A percentile compares a stretch with the other conserved stretches of the same genome.
phyloP scores from a whole-genome alignment of 92 coral and sea anemone species.

The Virgularia gustaviana region DNA sequence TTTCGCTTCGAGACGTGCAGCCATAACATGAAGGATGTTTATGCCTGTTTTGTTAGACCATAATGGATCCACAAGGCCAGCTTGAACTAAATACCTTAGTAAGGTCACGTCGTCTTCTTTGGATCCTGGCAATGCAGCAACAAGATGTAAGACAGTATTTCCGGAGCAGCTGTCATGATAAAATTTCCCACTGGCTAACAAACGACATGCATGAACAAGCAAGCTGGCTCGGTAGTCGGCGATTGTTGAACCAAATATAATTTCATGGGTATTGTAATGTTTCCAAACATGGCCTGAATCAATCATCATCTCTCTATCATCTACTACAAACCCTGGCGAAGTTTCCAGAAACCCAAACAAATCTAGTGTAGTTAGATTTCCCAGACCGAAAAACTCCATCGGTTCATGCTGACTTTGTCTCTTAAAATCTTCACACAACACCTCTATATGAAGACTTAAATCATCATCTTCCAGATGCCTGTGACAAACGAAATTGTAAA shows the following conservation, averaged over 20 bases:
- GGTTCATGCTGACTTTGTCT: slow-evolving; percentile 3
- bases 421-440: slow-evolving; percentile 2
- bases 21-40: slow-evolving; percentile 50
- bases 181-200: background rate
- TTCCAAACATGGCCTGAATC: background rate
- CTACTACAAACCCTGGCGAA: background rate
- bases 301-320: background rate
- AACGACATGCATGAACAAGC: slow-evolving; percentile 31
- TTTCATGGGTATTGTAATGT: too few relatives aligned
- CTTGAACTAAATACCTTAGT: slow-evolving; percentile 11
- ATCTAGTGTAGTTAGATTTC: background rate
- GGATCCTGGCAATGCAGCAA: slow-evolving; percentile 55
- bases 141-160: slow-evolving; percentile 55
- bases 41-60: slow-evolving; percentile 33
- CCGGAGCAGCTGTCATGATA: slow-evolving; percentile 17
- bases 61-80: slow-evolving; percentile 43
- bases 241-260: background rate
- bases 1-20: slow-evolving; percentile 34
- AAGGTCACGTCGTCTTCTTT: slow-evolving; percentile 6
- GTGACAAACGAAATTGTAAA: slow-evolving; percentile 26
- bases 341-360: slow-evolving; percentile 5
- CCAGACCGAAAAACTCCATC: slow-evolving; percentile 22
- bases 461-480: background rate
- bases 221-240: slow-evolving; percentile 35
- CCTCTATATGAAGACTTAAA: too few relatives aligned